These are phyloP conservation scores for Carassius auratus DNA, from an alignment of 2,113 vertebrate species.

Conservation along the genomic window DNA sequence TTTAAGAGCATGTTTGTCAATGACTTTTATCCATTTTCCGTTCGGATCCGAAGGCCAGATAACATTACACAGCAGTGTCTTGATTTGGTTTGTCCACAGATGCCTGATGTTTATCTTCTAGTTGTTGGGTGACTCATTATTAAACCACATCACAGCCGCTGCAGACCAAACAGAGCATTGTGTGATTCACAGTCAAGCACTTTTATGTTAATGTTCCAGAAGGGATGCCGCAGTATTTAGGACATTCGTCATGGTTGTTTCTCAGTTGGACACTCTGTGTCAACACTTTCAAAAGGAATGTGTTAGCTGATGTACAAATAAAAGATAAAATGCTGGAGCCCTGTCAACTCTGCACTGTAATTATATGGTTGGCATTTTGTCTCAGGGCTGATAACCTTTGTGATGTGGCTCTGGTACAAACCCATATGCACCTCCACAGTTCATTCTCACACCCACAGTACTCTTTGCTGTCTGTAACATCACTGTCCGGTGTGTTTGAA, in stretches of 20 bases:
- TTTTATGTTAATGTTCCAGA: conserved; percentile 26
- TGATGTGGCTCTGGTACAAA: background rate
- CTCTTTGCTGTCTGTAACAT: background rate
- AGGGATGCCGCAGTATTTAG: conserved; percentile 9
- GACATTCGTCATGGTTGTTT: conserved; percentile 1
- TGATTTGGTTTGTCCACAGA: conserved; percentile 43
- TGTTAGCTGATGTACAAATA: background rate
- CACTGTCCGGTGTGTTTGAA: background rate
- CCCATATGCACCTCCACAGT: background rate
- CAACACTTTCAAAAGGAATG: background rate
- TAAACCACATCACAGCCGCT: conserved; percentile 47
- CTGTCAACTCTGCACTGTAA: background rate
- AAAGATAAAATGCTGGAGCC: background rate
- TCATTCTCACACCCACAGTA: background rate
- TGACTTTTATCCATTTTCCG: background rate
- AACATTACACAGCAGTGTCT: conserved; percentile 14
- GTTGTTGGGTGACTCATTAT: conserved; percentile 44
- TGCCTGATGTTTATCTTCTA: conserved; percentile 41
- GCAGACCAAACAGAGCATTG: conserved; percentile 46
- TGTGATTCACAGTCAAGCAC: conserved; percentile 36
- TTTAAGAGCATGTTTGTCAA: background rate
- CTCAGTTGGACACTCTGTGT: background rate
- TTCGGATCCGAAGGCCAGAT: conserved; percentile 18
- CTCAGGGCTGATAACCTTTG: background rate
- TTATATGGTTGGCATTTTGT: background rate